These are phyloP conservation scores for Zeugodacus cucurbitae DNA, from an alignment of 1,140 invertebrate genomes.

Conservation along the genomic window DNA sequence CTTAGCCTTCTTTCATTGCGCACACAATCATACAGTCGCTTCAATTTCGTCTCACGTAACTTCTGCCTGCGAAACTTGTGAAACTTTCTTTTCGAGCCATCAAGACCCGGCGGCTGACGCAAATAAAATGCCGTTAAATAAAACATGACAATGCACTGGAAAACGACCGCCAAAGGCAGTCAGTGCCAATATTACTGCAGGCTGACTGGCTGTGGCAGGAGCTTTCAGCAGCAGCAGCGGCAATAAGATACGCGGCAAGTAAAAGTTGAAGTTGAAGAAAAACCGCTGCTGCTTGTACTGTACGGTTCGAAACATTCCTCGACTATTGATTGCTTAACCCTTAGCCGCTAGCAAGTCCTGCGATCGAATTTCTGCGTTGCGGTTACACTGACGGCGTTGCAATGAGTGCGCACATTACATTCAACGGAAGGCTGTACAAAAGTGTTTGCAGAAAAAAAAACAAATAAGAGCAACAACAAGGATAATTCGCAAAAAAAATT, in stretches of 20 bases:
- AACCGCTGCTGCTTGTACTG: background rate
- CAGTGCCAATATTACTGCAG: background rate
- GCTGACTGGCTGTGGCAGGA: no score
- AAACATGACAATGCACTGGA: slow-evolving; percentile 8
- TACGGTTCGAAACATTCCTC: background rate
- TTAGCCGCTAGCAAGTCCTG: background rate
- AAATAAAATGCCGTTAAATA: slow-evolving; percentile 37
- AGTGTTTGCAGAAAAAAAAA: background rate
- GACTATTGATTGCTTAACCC: background rate
- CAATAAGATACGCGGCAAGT: background rate
- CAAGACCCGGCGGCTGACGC: background rate
- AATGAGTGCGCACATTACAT: background rate
- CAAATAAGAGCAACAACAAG: background rate
- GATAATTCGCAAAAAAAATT: background rate
- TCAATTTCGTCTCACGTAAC: background rate
- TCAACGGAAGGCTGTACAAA: background rate
- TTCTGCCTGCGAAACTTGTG: background rate
- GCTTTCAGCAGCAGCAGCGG: background rate
- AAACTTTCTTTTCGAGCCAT: background rate
- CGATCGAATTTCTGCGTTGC: slow-evolving; percentile 28
- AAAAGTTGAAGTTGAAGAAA: background rate
- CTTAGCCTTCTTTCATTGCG: background rate
- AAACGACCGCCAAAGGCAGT: slow-evolving; percentile 18
- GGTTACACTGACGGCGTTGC: background rate
- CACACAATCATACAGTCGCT: background rate